phyloP scores from a whole-genome alignment of 2,888 invertebrate species.

The Ctenicera cuprea region DNA sequence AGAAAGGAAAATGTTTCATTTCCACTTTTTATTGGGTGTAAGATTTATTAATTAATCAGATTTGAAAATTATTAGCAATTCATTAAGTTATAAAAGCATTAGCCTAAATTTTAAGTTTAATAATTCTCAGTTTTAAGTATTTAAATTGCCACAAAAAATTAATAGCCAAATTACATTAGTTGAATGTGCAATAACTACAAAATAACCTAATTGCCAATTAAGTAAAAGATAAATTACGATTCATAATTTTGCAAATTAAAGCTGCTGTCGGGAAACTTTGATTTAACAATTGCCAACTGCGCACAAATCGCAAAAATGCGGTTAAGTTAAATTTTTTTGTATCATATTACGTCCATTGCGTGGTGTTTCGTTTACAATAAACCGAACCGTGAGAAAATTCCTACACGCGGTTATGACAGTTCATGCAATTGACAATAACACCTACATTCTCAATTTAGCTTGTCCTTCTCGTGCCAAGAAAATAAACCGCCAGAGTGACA shows the following conservation, averaged over 20 bases:
- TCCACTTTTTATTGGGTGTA: no score
- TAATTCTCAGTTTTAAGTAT: no score
- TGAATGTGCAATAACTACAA: background rate
- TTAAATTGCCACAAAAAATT: background rate
- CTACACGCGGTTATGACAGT: conserved; percentile 34
- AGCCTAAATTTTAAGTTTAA: no score
- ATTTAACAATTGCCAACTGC: background rate
- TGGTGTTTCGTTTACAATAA: conserved; percentile 11
- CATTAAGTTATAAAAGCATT: no score
- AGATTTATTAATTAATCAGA: no score
- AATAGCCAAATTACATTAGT: background rate
- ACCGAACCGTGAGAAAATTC: conserved; percentile 42
- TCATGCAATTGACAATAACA: conserved; percentile 44
- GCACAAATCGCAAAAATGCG: background rate
- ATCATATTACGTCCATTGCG: background rate
- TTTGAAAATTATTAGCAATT: no score
- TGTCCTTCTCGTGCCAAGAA: conserved; percentile 5
- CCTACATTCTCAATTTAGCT: conserved; percentile 34
- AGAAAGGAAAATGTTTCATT: no score
- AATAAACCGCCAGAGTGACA: background rate
- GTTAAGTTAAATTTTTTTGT: background rate
- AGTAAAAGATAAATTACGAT: background rate
- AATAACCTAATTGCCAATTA: conserved; percentile 6
- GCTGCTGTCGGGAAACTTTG: background rate
- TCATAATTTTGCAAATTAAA: background rate